Evolutionary conservation across 2,113 vertebrate genomes (phyloP).

Genomic region (Lepus timidus): DNA sequence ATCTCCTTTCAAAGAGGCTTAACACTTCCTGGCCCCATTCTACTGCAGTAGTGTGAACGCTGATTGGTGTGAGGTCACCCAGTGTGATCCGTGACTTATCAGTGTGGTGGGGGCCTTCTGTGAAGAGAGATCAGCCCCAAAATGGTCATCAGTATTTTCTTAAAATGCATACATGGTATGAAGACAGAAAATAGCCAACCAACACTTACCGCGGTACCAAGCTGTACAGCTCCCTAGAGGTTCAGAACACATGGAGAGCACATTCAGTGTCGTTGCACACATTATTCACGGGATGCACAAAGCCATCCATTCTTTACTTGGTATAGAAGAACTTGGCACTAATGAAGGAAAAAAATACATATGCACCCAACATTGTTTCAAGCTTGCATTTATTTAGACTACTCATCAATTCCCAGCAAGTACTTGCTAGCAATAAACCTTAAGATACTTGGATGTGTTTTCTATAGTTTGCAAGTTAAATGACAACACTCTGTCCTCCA

Average conservation of each 20-base stretch:
- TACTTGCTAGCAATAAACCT: constrained; percentile 31
- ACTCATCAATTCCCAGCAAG: constrained; percentile 27
- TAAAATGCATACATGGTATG: not conserved
- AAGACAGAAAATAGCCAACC: constrained; percentile 9
- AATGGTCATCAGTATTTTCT: not conserved
- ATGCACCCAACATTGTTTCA: not conserved
- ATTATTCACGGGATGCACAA: constrained; percentile 44
- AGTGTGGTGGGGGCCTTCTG: not conserved
- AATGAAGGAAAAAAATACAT: constrained; percentile 1
- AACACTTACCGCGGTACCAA: not conserved
- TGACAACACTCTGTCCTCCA: not conserved
- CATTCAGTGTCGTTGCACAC: not conserved
- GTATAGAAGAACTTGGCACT: constrained; percentile 40
- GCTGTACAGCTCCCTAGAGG: not conserved
- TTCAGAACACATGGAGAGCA: constrained; percentile 52
- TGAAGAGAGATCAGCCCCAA: not conserved
- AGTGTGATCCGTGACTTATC: not conserved
- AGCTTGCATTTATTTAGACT: not conserved
- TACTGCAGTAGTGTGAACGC: not conserved
- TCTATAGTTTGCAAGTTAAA: not conserved
- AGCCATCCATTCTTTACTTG: not conserved
- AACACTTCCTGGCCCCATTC: not conserved
- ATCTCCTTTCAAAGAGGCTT: not conserved
- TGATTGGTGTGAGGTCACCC: not conserved
- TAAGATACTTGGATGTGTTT: not conserved